Conservation (phyloP, 2,113 vertebrate species). For the Dermatemys mawii region DNA sequence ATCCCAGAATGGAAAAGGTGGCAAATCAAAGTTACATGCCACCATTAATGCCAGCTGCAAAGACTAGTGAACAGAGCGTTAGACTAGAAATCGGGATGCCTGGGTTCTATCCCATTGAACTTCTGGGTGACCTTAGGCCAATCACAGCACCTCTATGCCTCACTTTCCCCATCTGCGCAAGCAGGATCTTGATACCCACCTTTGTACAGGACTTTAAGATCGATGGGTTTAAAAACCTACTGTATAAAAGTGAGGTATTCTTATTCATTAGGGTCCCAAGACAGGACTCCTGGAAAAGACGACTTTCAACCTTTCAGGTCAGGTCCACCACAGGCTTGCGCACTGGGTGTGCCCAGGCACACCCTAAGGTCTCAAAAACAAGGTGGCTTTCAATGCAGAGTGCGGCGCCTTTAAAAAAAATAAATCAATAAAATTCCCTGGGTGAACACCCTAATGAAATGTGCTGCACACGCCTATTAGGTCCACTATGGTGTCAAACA, state of each 20-base stretch:
- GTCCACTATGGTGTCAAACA: background rate
- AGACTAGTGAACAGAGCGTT: background rate
- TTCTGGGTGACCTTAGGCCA: rapidly evolving
- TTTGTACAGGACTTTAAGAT: background rate
- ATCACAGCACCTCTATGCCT: background rate
- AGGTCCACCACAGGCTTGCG: too few relatives aligned
- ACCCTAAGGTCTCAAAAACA: too few relatives aligned
- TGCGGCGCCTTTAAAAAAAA: too few relatives aligned
- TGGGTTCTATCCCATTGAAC: rapidly evolving
- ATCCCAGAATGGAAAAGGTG: background rate
- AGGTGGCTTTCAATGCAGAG: too few relatives aligned
- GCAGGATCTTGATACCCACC: background rate
- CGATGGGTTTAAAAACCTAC: background rate
- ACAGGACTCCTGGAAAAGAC: background rate
- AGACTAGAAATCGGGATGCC: background rate
- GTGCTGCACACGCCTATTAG: too few relatives aligned
- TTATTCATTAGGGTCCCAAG: background rate
- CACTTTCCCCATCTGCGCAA: background rate
- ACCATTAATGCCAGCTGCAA: background rate
- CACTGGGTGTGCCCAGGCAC: too few relatives aligned
- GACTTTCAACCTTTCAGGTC: background rate
- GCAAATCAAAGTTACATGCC: background rate
- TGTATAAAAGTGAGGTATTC: background rate
- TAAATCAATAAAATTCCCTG: too few relatives aligned
- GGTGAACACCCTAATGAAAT: too few relatives aligned